Base-by-base conservation (phyloP, 1,140 invertebrate genomes). In the Zaprionus inermis region DNA sequence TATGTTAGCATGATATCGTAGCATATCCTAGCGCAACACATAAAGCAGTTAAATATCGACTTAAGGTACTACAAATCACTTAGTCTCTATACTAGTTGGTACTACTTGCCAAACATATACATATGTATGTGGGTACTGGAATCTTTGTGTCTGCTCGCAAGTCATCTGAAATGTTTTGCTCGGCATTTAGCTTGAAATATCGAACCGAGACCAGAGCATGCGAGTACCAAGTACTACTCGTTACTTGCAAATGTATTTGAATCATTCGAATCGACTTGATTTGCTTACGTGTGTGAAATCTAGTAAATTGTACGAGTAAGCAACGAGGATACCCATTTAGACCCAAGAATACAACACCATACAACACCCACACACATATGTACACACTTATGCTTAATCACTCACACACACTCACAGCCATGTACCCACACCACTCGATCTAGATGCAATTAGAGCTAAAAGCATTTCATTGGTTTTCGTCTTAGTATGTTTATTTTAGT, bases 391-490 rank as follows among this genome's bases (percentile, higher is more conserved):
- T 24, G 24, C 44, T 52, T 44, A 44, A 10, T n/a, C 54, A 51
- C 22, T 36, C 18, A 49, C 49, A 34, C 30, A 34, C 12, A 28
- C 24, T 5, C 16, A 12, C 0, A 46, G 2, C 12, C 5, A 18
- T n/a, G 36, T 5, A 58, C 12, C 44, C 38, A 58, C 32, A 57
- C 52, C 38, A 58, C 65, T 18, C 60, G 51, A 60, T 72, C 57
- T 64, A 63, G 60, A 66, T 59, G 49, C 56, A 76, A 65, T 71
- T 76, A 76, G 67, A 78, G 75, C 74, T 74, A 77, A 65, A 79
- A 72, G 56, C 66, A 77, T 73, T 73, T 67, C 51, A 72, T 76
- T 79, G 68, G 60, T 60, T 72, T 79, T 76, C 30, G 60, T 76
- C 69, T 70, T 82, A 72, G 38, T 82, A 76, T 22, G 44, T 85